A percentile compares a stretch with the other conserved stretches of the same genome.
phyloP scores from a whole-genome alignment of 1,140 invertebrate genomes.

The Listronotus bonariensis region DNA sequence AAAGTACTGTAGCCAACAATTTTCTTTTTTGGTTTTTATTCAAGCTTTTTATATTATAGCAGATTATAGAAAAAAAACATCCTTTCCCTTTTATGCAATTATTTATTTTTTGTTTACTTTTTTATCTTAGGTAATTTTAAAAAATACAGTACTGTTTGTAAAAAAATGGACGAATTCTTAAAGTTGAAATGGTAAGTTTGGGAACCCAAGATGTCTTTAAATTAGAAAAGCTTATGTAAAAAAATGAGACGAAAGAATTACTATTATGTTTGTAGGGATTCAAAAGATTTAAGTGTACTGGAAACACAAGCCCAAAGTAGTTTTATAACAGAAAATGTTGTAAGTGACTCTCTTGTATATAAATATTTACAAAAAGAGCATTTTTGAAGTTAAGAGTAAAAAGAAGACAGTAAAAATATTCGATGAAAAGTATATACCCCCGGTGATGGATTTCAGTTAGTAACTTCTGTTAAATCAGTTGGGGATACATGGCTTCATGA shows the following conservation, averaged over 20 bases:
- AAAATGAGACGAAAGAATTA: no score
- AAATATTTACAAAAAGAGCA: conserved; percentile 2
- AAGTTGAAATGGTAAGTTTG: conserved; percentile 25
- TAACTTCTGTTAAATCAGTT: conserved; percentile 27
- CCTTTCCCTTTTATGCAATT: no score
- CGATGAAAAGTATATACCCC: conserved; percentile 26
- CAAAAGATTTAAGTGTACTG: conserved; percentile 10
- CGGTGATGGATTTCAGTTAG: conserved; percentile 22
- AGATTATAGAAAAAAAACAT: no score
- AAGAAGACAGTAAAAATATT: neutral
- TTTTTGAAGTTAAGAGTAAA: conserved; percentile 1
- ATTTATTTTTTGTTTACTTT: no score
- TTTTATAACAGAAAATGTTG: conserved; percentile 26
- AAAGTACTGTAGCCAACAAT: no score
- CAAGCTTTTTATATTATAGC: no score
- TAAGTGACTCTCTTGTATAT: conserved; percentile 22
- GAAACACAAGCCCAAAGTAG: conserved; percentile 1
- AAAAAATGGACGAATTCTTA: conserved; percentile 25
- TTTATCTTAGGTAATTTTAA: no score
- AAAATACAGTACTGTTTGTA: neutral
- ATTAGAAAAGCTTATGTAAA: neutral
- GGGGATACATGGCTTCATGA: conserved; percentile 36
- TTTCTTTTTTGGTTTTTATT: no score
- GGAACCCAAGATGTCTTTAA: conserved; percentile 7
- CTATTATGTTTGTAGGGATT: conserved; percentile 2